A percentile compares a stretch with the other conserved stretches of the same genome.
These are phyloP conservation scores for Jordanella pulchra DNA, from an alignment of 2,797 vertebrate species.

Conservation along the genomic window DNA sequence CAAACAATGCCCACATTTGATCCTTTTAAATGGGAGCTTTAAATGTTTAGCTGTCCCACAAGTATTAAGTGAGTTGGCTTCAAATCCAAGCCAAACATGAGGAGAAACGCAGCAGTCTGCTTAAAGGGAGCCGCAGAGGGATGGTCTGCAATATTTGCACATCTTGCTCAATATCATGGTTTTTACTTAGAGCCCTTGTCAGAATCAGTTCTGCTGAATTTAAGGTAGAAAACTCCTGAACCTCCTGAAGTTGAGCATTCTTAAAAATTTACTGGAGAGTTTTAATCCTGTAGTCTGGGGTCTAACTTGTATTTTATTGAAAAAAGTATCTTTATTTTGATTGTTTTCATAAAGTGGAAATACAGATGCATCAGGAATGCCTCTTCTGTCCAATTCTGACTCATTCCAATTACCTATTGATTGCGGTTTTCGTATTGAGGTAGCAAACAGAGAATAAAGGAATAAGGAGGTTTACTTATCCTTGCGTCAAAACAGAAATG, in stretches of 20 bases:
- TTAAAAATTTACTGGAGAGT: neutral
- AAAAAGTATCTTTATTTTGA: conserved; percentile 26
- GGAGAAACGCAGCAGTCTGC: conserved; percentile 77
- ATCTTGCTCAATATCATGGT: conserved; percentile 71
- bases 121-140: conserved; percentile 61
- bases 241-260: conserved; percentile 41
- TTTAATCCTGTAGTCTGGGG: neutral
- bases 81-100: conserved; percentile 78
- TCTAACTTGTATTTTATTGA: neutral
- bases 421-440: too few species aligned
- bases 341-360: conserved; percentile 25
- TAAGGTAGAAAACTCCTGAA: conserved; percentile 58
- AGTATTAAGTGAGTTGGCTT: conserved; percentile 78
- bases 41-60: conserved; percentile 80
- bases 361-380: conserved; percentile 20
- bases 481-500: too few species aligned
- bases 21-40: conserved; percentile 80
- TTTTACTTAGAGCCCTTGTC: conserved; percentile 67
- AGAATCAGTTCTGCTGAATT: conserved; percentile 65
- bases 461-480: too few species aligned
- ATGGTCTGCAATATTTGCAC: conserved; percentile 62
- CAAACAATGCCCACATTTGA: conserved; percentile 83
- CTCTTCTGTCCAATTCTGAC: neutral
- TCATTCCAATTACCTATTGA: too few species aligned
- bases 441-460: neutral